phyloP scores from a whole-genome alignment of 2,888 invertebrate species.

The Oligia strigilis region DNA sequence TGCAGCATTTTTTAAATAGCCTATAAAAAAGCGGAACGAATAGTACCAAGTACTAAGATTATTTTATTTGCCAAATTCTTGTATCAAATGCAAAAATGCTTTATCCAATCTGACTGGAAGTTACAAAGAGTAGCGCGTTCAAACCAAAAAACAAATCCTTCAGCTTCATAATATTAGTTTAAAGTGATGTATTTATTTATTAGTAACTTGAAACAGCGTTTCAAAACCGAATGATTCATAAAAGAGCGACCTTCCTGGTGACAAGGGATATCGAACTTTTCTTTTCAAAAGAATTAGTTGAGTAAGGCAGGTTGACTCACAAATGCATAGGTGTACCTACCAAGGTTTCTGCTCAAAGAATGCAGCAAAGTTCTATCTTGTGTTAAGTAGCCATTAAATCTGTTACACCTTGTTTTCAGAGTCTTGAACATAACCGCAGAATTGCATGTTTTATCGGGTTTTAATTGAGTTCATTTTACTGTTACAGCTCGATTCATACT shows the following conservation, averaged over 20 bases:
- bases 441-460: background rate
- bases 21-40: too few relatives aligned
- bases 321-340: slow-evolving; percentile 30
- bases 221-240: slow-evolving; percentile 55
- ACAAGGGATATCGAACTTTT: slow-evolving; percentile 54
- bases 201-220: slow-evolving; percentile 5
- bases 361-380: slow-evolving; percentile 6
- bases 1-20: too few relatives aligned
- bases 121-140: too few relatives aligned
- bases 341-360: slow-evolving; percentile 44
- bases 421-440: background rate
- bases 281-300: slow-evolving; percentile 57
- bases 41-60: too few relatives aligned
- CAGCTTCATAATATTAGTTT: background rate
- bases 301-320: slow-evolving; percentile 60
- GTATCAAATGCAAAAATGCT: too few relatives aligned
- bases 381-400: slow-evolving; percentile 15
- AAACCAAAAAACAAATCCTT: too few relatives aligned
- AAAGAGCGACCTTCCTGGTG: slow-evolving; percentile 41
- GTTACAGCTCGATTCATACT: too few relatives aligned
- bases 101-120: too few relatives aligned
- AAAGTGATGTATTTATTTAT: slow-evolving; percentile 19
- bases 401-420: background rate
- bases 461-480: background rate
- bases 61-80: too few relatives aligned